Percentiles rank a stretch among this genome's conserved stretches.
Evolutionary conservation across 2,888 invertebrate species (phyloP).

Genomic region (Callinectes sapidus): DNA sequence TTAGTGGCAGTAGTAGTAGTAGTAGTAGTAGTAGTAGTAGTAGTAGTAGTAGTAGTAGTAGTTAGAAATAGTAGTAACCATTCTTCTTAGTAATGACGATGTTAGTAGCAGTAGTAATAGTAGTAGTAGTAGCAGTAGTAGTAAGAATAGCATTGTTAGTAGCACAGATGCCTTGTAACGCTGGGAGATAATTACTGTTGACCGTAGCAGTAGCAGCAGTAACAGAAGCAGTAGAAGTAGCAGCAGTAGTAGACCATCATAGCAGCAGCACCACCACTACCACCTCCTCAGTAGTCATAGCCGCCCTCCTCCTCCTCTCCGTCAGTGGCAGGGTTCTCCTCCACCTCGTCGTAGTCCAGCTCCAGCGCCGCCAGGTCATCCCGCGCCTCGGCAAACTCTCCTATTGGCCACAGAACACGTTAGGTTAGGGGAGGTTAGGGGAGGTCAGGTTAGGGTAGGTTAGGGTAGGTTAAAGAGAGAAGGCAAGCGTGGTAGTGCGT

Average conservation of each 20-base stretch:
- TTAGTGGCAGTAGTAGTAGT: too few relatives aligned
- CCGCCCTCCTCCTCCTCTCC: background rate
- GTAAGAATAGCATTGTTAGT: background rate
- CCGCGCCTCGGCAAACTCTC: conserved; percentile 79
- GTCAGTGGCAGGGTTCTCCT: conserved; percentile 22
- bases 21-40: too few relatives aligned
- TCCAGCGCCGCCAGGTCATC: conserved; percentile 68
- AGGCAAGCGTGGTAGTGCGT: too few relatives aligned
- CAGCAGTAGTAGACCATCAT: background rate
- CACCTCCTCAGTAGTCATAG: background rate
- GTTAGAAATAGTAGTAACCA: too few relatives aligned
- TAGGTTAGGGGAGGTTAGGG: background rate
- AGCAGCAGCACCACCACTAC: background rate
- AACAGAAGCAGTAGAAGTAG: background rate
- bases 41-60: too few relatives aligned
- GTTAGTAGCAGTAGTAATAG: background rate
- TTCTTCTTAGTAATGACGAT: background rate
- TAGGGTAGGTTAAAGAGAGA: too few relatives aligned
- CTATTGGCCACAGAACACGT: background rate
- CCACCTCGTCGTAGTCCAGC: conserved; percentile 67
- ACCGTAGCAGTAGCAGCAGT: background rate
- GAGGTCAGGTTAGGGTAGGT: background rate
- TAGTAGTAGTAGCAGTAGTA: background rate
- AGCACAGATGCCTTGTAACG: background rate
- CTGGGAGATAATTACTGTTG: background rate